Evolutionary conservation across 2,888 invertebrate species (phyloP), one percentile per base, ranked within the genome.

Genomic region (Erebia aethiops): DNA sequence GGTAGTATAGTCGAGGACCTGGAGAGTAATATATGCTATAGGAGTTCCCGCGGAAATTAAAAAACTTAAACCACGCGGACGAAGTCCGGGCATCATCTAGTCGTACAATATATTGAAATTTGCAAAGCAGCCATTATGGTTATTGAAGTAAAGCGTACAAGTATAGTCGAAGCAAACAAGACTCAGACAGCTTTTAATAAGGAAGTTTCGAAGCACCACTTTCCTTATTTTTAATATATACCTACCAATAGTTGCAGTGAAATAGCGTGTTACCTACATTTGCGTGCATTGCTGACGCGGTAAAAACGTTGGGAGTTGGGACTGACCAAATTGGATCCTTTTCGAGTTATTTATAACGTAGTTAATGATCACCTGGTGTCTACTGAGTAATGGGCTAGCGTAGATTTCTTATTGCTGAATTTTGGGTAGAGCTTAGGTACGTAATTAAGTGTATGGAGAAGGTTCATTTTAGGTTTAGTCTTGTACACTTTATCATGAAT

Each of bases 241-340:
- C 60, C 61, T 52, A 60, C 52, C 52, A 61, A 61, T 67, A 61
- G 67, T 67, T 67, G 67, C 69, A 74, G 73, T 73, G 43, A 51
- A 61, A 77, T 74, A 60, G 74, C 74, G 73, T 74, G 74, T 60
- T 74, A n/a, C n/a, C n/a, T n/a, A 65, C 65, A 72, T 74, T 85
- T 80, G 81, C 85, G 82, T 86, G 82, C 82, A 78, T 66, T 67
- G 69, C 74, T 75, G 72, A 76, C 76, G 75, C 71, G 76, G 74
- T 74, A 70, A 74, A 72, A 71, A 71, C 69, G 70, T 71, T 75
- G 73, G 52, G 66, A 71, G 70, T 72, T 75, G 73, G 54, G 64
- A 71, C 76, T 79, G 77, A 78, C 77, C 76, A 77, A 77, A 78
- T 78, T 77, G 76, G 76, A 73, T 72, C 73, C 69, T 75, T 73